Evolutionary conservation across 30 jellyfish, hydroid and myxozoan genomes (phyloP).

Genomic region (Morbakka virulenta): DNA sequence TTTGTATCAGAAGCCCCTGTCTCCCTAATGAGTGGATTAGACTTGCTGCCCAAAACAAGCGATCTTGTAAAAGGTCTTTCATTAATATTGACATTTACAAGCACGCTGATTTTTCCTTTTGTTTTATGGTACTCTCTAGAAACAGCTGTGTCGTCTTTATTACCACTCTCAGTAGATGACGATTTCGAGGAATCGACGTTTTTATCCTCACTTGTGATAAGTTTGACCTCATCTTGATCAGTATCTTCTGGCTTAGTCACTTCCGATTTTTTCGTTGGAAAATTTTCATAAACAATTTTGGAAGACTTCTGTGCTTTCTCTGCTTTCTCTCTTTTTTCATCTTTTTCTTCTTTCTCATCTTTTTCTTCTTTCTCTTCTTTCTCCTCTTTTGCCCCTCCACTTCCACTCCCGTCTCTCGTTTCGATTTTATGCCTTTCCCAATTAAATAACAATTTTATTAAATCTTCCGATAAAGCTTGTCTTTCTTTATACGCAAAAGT

Average conservation of each 20-base stretch:
- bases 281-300: not conserved
- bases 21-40: not conserved
- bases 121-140: slow-evolving; percentile 20
- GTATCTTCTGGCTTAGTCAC: not conserved
- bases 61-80: slow-evolving; percentile 79
- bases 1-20: not conserved
- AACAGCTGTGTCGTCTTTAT: slow-evolving; percentile 1
- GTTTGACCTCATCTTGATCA: not conserved
- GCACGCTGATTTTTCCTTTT: slow-evolving; percentile 87
- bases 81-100: slow-evolving; percentile 92
- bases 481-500: slow-evolving; percentile 26
- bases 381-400: not conserved
- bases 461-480: slow-evolving; percentile 70
- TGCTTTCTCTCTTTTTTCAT: not conserved
- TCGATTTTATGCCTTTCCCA: slow-evolving; percentile 70
- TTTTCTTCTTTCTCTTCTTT: not conserved
- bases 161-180: not conserved
- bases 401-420: slow-evolving; percentile 42
- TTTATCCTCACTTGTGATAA: not conserved
- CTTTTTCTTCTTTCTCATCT: not conserved
- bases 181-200: not conserved
- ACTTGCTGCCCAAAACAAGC: not conserved
- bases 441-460: slow-evolving; percentile 71
- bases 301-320: not conserved
- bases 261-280: not conserved